Base-by-base conservation (phyloP, 2,888 invertebrate species). In the Neoitamus cyanurus region DNA sequence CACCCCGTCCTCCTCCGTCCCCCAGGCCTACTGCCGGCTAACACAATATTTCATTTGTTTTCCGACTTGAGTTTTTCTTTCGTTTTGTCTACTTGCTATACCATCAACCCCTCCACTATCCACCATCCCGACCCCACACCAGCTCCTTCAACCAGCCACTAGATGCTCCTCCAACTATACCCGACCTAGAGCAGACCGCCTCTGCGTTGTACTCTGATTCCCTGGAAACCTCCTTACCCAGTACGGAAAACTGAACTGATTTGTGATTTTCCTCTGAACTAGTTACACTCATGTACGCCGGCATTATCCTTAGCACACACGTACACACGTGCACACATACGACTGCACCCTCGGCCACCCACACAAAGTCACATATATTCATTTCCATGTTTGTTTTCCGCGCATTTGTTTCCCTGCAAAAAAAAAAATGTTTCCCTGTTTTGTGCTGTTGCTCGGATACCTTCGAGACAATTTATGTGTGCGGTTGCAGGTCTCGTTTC, bases 251-350 rank as follows among this genome's bases (percentile, higher is more conserved):
- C 80, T 80, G 80, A 80, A 80, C 80, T 68, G 80, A 80, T 80
- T 80, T 80, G 80, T 80, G 80, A 80, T 68, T 80, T 68, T 80
- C 68, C 80, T 68, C 28, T 58, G 80, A 58, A 80, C 58, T 80
- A 80, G 58, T 80, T 80, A 80, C 58, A 48, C 58, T 58, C 31
- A 15, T 34, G 25, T 68, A 77, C 9, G 28, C 13, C 46, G 77
- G 77, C 42, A 46, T 77, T 77, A 73, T 77, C 46, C 77, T 46
- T 46, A 42, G 9, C 11, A 13, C 28, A 77, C 37, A 77, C 13
- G 30, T 30, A 28, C 30, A 48, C 48, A 37, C 20, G 6, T 25
- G 6, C 15, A 75, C 75, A 75, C 2, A 46, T 37, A 15, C 20
- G 48, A 48, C 48, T 20, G 25, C 37, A 75, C 37, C 15, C 28